Percentiles rank a stretch among this genome's conserved stretches.
These are phyloP conservation scores for Chlorodrepanis virens DNA, from an alignment of 2,113 vertebrate species.

Conservation along the genomic window DNA sequence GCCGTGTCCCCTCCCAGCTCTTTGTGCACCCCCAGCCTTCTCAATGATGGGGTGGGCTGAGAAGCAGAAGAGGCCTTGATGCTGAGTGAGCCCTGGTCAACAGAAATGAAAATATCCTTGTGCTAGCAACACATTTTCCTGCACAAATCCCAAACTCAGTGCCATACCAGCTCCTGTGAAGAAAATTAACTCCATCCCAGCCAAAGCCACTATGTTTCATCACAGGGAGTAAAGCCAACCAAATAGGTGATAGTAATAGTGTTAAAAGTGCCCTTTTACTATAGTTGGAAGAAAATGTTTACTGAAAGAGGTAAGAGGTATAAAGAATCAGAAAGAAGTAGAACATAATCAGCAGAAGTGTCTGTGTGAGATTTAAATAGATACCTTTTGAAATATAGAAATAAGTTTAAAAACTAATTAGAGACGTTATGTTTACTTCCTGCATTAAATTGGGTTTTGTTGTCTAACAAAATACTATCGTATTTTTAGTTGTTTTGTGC, in stretches of 20 bases:
- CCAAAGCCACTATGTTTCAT: neutral
- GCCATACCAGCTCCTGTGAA: neutral
- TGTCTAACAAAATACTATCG: neutral
- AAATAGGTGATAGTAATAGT: neutral
- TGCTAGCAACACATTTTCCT: neutral
- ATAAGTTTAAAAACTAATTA: neutral
- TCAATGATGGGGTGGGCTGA: accelerated
- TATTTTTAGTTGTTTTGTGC: neutral
- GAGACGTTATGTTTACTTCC: neutral
- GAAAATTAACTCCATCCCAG: neutral
- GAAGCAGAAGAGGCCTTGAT: neutral
- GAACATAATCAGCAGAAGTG: neutral
- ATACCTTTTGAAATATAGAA: neutral
- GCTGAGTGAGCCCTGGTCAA: neutral
- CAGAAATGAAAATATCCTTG: neutral
- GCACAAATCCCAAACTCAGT: neutral
- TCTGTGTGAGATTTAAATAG: neutral
- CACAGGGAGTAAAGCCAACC: neutral
- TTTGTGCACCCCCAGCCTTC: neutral
- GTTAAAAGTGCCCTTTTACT: neutral
- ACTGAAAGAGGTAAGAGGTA: neutral
- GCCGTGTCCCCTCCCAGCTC: neutral
- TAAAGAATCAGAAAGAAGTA: neutral
- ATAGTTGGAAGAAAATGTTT: neutral
- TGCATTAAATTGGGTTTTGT: neutral